Evolutionary conservation across 1,140 invertebrate species (phyloP).

Genomic region (Marisa cornuarietis): DNA sequence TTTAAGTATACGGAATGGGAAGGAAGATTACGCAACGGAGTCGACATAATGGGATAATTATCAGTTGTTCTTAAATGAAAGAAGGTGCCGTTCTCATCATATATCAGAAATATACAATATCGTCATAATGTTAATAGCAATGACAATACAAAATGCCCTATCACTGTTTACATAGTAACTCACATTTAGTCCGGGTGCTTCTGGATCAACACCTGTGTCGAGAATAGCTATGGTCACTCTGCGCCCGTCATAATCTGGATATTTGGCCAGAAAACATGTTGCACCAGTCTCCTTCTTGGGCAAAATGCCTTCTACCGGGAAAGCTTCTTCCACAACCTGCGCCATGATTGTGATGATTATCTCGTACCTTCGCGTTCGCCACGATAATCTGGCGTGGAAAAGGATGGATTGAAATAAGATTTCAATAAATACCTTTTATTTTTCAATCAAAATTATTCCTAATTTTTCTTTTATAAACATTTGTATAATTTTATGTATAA

Average conservation of each 20-base stretch:
- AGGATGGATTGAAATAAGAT: background rate
- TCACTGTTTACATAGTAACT: background rate
- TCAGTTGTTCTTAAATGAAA: no score
- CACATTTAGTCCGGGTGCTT: conserved; percentile 91
- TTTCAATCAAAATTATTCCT: background rate
- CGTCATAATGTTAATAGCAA: no score
- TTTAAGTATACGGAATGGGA: no score
- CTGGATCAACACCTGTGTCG: conserved; percentile 97
- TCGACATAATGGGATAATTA: no score
- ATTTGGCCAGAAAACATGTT: conserved; percentile 85
- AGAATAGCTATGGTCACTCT: conserved; percentile 93
- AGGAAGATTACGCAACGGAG: no score
- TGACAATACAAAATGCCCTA: no score
- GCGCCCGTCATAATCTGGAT: conserved; percentile 93
- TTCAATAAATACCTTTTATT: background rate
- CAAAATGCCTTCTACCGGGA: conserved; percentile 68
- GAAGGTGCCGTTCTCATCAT: no score
- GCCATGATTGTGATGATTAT: conserved; percentile 50
- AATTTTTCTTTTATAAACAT: background rate
- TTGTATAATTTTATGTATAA: no score
- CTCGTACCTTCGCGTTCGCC: background rate
- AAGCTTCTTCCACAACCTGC: conserved; percentile 51
- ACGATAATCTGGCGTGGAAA: background rate
- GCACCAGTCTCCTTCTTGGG: conserved; percentile 97
- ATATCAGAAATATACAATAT: no score